Evolutionary conservation across 1,140 invertebrate genomes (phyloP).

Genomic region (Calliphora vicina): DNA sequence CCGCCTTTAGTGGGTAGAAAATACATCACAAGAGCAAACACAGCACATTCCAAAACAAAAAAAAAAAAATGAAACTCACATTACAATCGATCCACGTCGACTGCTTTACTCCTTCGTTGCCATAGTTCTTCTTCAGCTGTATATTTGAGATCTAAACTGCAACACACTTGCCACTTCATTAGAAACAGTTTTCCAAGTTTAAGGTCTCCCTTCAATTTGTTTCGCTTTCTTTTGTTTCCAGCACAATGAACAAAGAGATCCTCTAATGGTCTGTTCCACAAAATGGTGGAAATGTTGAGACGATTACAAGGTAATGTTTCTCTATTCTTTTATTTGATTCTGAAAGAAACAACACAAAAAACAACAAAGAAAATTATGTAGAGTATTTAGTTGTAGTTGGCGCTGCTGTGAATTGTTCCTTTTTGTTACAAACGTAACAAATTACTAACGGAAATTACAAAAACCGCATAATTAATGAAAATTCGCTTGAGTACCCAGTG

Average conservation of each 20-base stretch:
- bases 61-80: too few species aligned
- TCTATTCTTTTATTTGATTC: not conserved
- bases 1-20: slow-evolving; percentile 10
- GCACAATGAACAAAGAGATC: not conserved
- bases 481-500: slow-evolving; percentile 25
- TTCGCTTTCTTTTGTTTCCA: not conserved
- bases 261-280: not conserved
- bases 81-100: not conserved
- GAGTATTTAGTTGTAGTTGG: not conserved
- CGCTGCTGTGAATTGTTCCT: not conserved
- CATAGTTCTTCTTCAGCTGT: not conserved
- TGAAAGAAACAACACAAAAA: too few species aligned
- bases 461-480: slow-evolving; percentile 35
- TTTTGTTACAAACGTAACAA: slow-evolving; percentile 25
- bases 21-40: slow-evolving; percentile 1
- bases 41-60: not conserved
- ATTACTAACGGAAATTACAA: slow-evolving; percentile 34
- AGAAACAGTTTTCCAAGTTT: not conserved
- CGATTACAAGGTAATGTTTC: not conserved
- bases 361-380: too few species aligned
- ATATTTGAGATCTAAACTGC: not conserved
- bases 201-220: not conserved
- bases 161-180: not conserved
- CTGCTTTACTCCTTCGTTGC: not conserved
- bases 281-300: not conserved